A percentile compares a stretch with the other conserved stretches of the same genome.
phyloP scores from a whole-genome alignment of 1,140 invertebrate genomes.

The Acromyrmex charruanus region DNA sequence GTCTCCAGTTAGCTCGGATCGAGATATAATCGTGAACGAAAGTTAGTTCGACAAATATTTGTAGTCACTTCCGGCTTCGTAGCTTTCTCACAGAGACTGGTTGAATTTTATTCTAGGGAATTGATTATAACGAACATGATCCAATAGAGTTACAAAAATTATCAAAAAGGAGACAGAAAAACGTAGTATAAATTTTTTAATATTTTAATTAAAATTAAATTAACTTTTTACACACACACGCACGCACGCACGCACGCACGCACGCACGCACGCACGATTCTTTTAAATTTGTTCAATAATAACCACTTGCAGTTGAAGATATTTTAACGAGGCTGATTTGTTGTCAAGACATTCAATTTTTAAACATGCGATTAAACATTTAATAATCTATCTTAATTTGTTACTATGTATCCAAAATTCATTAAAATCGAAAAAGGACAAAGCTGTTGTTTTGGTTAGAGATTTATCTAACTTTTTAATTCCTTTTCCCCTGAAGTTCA shows the following conservation, averaged over 20 bases:
- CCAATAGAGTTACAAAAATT: not conserved
- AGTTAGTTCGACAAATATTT: conserved; percentile 81
- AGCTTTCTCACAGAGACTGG: conserved; percentile 69
- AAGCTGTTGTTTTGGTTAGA: conserved; percentile 1
- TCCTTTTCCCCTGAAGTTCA: conserved; percentile 4
- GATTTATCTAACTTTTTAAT: conserved; percentile 24
- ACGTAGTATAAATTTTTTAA: not conserved
- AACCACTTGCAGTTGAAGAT: not conserved
- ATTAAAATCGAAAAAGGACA: conserved; percentile 2
- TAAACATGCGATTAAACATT: not conserved
- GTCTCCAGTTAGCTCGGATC: conserved; percentile 62
- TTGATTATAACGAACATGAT: not conserved
- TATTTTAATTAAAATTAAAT: not conserved
- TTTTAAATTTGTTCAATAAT: not conserved
- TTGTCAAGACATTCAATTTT: not conserved
- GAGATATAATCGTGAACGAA: conserved; percentile 67
- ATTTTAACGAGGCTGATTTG: not conserved
- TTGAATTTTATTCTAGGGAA: not conserved
- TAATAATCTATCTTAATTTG: not conserved
- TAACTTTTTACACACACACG: not conserved
- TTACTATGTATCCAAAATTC: not conserved
- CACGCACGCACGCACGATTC: not conserved
- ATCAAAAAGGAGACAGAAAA: not conserved
- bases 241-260: no score
- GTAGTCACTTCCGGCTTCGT: conserved; percentile 80